Evolutionary conservation across 2,113 vertebrate genomes (phyloP), one percentile per base, ranked within the genome.

Genomic region (Fregata magnificens): DNA sequence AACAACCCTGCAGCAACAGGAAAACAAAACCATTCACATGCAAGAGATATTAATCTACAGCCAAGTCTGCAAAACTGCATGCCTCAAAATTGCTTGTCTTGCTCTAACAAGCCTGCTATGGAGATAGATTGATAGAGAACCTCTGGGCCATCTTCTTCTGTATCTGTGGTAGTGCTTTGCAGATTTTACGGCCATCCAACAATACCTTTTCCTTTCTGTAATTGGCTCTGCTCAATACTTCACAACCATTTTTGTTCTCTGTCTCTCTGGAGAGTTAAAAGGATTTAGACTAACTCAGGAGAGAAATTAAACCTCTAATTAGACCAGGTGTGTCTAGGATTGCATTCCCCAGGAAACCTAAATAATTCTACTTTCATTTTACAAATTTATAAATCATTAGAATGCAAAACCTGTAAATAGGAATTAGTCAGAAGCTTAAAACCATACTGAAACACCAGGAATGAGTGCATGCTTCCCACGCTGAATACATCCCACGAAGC

Each of bases 291-390:
- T 44, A 81, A 92, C 81, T 70, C 79, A 50, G 50, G 62, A 92
- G 78, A 96, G 86, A 97, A 95, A 97, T 94, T 94, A 95, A 96
- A 91, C 90, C 83, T 93, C 89, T 95, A 97, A 97, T 97, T 97
- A 97, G 62, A 87, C 50, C 91, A 96, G 93, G 94, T 96, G 58
- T 79, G 61, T 78, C 80, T 78, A 85, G 38, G 63, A 82, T 61
- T 90, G 72, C 53, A 91, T 89, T 86, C 79, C 70, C 76, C 65
- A 83, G 71, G 78, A 95, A 92, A 90, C 34, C 71, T 56, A 83
- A 65, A 83, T 67, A 93, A 96, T 52, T 93, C 72, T 67, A 50
- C 82, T 76, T 94, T 70, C 53, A 78, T 92, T 94, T 83, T 72
- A 81, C 49, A 76, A 93, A 96, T 88, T 62, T 79, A 72, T 82